These are phyloP conservation scores for Maniola jurtina DNA, from an alignment of 1,140 invertebrate species.

Conservation along the genomic window DNA sequence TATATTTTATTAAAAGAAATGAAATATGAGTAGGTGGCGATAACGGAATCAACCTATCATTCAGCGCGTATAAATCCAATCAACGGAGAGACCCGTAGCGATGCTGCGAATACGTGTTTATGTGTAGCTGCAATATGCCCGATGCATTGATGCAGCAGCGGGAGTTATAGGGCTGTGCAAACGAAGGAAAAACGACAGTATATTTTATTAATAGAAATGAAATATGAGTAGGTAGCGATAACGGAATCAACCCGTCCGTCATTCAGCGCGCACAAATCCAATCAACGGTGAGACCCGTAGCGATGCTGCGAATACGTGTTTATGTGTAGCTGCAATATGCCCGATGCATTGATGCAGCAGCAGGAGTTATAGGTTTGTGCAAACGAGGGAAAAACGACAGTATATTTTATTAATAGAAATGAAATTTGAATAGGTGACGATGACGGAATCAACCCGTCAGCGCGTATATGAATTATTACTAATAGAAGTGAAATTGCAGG, in stretches of 20 bases:
- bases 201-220: not conserved
- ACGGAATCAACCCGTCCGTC: slow-evolving; percentile 43
- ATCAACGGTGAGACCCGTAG: slow-evolving; percentile 47
- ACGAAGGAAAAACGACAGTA: not conserved
- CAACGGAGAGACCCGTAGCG: slow-evolving; percentile 42
- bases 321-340: slow-evolving; percentile 55
- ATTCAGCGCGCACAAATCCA: slow-evolving; percentile 62
- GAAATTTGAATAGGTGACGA: too few species aligned
- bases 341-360: slow-evolving; percentile 56
- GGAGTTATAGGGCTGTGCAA: slow-evolving; percentile 38
- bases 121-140: slow-evolving; percentile 56
- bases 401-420: not conserved
- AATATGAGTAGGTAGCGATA: too few species aligned
- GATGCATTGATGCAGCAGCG: slow-evolving; percentile 55
- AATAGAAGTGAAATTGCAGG: not conserved
- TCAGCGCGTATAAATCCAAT: slow-evolving; percentile 64
- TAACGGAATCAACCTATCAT: slow-evolving; percentile 41
- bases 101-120: slow-evolving; percentile 48
- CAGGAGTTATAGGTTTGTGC: slow-evolving; percentile 39
- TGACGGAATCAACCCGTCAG: slow-evolving; percentile 44
- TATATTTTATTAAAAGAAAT: not conserved
- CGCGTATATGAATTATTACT: too few species aligned
- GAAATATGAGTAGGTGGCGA: too few species aligned
- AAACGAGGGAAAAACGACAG: not conserved
- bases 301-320: slow-evolving; percentile 48